Base-by-base conservation (phyloP, 2,113 vertebrate genomes). In the Lepisosteus osseus region DNA sequence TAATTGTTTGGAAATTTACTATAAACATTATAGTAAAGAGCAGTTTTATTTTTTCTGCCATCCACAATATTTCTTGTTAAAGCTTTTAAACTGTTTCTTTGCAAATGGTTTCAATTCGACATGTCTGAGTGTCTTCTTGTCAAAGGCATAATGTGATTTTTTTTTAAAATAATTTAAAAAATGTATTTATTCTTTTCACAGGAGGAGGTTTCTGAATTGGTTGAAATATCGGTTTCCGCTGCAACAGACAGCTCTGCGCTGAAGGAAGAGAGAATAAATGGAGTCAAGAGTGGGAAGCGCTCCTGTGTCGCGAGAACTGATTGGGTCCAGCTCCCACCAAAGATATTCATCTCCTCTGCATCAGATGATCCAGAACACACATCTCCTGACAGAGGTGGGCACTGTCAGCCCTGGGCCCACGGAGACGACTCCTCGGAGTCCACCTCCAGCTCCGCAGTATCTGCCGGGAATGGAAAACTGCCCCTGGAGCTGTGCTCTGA, bases 331-430 rank as follows among this genome's bases (percentile, higher is more conserved):
- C 90, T 87, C 0, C 93, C 94, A 9, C 88, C 93, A 55, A 95
- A 95, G 82, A 91, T 95, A 78, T 90, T 94, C 12, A 87, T 95
- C 71, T 89, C 86, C 12, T 93, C 93, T 15, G 74, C 83, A 13
- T 78, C 90, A 0, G 88, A 90, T 65, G 85, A 83, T 0, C 0
- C 0, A n/a, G 79, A 78, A 12, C 75, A 81, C 13, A 45, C 17
- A 2, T 69, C 82, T 0, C 77, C 81, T 2, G 63, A 51, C 17
- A 69, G 81, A 29, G 69, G 82, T 68, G 17, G 15, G 47, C 45
- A 3, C n/a, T 3, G 7, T 47, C 82, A 80, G 15, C 80, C 83
- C 0, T 88, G 88, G 84, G 82, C 74, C 8, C 87, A 76, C 4
- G 85, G 89, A 54, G 85, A 85, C 43, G 72, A 87, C 6, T 72